phyloP scores from a whole-genome alignment of 35 echinoderm and acorn worm species.

The Ophioderma brevispina region DNA sequence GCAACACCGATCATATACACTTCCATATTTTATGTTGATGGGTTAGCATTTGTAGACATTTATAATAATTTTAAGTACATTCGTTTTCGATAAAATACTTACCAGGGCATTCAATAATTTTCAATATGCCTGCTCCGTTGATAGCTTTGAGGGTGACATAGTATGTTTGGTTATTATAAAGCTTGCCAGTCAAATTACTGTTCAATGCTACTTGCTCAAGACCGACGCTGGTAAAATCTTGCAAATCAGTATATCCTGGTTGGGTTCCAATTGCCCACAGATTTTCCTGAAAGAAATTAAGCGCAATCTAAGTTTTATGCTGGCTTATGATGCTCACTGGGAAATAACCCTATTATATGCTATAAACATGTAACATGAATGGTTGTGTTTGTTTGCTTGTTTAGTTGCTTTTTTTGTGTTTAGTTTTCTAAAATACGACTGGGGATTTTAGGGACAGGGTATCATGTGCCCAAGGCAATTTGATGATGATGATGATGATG shows the following conservation, averaged over 20 bases:
- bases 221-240: slow-evolving; percentile 43
- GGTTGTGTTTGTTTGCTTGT: too few species aligned
- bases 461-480: too few species aligned
- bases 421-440: too few species aligned
- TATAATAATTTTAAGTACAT: too few species aligned
- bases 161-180: slow-evolving; percentile 24
- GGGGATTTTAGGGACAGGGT: too few species aligned
- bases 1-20: not conserved
- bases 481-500: too few species aligned
- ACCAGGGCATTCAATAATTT: slow-evolving; percentile 10
- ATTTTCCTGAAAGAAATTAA: too few species aligned
- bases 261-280: slow-evolving; percentile 47
- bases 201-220: slow-evolving; percentile 19
- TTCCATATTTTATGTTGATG: not conserved
- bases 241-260: slow-evolving; percentile 32
- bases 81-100: not conserved
- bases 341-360: too few species aligned
- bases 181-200: not conserved
- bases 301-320: too few species aligned
- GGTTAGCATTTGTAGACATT: not conserved
- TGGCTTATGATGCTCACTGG: too few species aligned
- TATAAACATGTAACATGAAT: too few species aligned
- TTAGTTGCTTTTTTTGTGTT: too few species aligned
- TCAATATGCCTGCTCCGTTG: slow-evolving; percentile 46
- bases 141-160: slow-evolving; percentile 48